Conservation (phyloP, 1,140 invertebrate species). For the Ridgeia piscesae region DNA sequence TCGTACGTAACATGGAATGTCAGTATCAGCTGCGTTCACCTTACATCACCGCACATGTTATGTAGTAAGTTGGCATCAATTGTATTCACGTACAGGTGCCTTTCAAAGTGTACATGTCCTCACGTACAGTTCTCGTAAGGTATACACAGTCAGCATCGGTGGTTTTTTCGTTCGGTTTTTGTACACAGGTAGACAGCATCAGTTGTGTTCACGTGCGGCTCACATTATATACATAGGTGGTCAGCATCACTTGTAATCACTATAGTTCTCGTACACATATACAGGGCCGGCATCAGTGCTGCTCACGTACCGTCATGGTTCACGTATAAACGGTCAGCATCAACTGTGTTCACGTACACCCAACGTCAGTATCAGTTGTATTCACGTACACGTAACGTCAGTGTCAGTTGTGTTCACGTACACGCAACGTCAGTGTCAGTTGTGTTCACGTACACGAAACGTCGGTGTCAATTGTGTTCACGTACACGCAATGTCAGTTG, state of each 20-base stretch:
- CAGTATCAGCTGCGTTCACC: neutral
- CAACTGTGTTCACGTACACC: neutral
- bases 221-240: neutral
- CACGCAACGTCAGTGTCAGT: neutral
- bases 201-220: neutral
- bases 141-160: neutral
- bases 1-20: neutral
- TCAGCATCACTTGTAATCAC: neutral
- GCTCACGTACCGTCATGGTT: neutral
- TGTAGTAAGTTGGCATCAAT: neutral
- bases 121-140: no score
- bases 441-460: neutral
- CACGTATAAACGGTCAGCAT: neutral
- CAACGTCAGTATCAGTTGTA: neutral
- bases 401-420: no score
- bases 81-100: neutral
- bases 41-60: neutral
- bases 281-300: neutral
- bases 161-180: neutral
- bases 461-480: neutral
- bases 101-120: neutral
- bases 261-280: neutral
- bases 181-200: neutral
- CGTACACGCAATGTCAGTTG: no score
- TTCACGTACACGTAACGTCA: no score